Evolutionary conservation across 2,113 vertebrate genomes (phyloP), one percentile per base, ranked within the genome.

Genomic region (Brevimyrus niger): DNA sequence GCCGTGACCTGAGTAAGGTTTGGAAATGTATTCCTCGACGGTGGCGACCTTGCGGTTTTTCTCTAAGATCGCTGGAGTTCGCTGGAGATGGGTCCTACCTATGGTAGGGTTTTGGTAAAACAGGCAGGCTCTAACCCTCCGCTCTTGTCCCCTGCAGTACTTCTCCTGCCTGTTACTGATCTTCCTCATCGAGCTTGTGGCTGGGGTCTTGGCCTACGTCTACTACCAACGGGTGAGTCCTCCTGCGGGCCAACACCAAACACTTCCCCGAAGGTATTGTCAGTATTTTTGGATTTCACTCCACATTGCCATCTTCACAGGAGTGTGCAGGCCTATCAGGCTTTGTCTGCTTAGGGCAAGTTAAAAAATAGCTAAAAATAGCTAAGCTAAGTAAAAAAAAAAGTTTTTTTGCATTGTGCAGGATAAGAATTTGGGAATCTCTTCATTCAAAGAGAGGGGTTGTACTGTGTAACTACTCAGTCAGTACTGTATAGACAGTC

Each of bases 141-240:
- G 2, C 38, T 9, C 65, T 69, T 90, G 86, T 95, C 5, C 80
- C 69, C 91, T 76, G 88, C 89, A 93, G 97, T 97, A 97, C 90
- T 96, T 97, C 92, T 95, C 94, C 92, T 94, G 95, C 88, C 91
- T 97, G 86, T 93, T 97, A 90, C 89, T 95, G 50, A 96, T 97
- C 92, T 97, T 97, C 93, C 91, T 97, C 1, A 96, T 97, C 51
- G 97, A 98, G 91, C 94, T 97, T 91, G 96, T 97, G 86, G 97
- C 96, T 0, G 97, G 97, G 23, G 95, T 97, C 4, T 94, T 97
- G 92, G 97, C 97, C 9, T 97, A 97, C 2, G 94, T 97, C 9
- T 97, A 97, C 91, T 97, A 97, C 93, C 97, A 96, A 90, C 96
- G 89, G 95, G 97, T 97, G 91, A 96, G 96, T 93, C 19, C 17